These are phyloP conservation scores for Lethenteron camtschaticum DNA, from an alignment of 2,113 vertebrate species.

Conservation along the genomic window DNA sequence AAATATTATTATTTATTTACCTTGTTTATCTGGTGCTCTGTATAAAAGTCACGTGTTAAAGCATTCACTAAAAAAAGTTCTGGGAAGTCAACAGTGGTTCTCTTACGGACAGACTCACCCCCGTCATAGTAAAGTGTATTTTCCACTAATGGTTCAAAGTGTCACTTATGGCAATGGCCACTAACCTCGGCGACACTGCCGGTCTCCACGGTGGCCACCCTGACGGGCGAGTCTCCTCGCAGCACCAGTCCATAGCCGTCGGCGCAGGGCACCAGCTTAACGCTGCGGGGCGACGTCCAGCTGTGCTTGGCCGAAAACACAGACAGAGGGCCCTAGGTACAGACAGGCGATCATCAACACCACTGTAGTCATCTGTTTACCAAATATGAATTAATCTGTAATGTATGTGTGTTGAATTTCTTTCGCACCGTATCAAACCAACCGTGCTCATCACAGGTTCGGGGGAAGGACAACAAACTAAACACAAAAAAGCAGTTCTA, in stretches of 20 bases:
- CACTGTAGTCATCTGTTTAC: too few relatives aligned
- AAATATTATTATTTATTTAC: not conserved
- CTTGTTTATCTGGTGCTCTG: not conserved
- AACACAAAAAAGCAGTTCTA: too few relatives aligned
- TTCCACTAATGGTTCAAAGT: not conserved
- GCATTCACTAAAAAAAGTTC: not conserved
- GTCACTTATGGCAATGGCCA: slow-evolving; percentile 7
- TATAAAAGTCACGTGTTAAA: not conserved
- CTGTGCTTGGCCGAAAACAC: slow-evolving; percentile 56
- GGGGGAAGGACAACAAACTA: too few relatives aligned
- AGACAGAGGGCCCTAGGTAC: slow-evolving; percentile 46
- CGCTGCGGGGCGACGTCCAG: slow-evolving; percentile 30
- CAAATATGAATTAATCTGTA: too few relatives aligned
- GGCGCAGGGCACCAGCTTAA: slow-evolving; percentile 37
- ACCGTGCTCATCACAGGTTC: too few relatives aligned
- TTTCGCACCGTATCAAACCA: too few relatives aligned
- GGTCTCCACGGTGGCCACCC: slow-evolving; percentile 48
- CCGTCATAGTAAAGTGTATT: not conserved
- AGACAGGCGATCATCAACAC: not conserved
- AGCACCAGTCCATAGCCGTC: slow-evolving; percentile 57
- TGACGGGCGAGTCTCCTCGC: slow-evolving; percentile 60
- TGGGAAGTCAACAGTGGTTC: not conserved
- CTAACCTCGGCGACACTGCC: slow-evolving; percentile 56
- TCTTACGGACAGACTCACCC: not conserved
- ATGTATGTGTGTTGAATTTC: too few relatives aligned